Evolutionary conservation across 2,888 invertebrate genomes (phyloP).

Genomic region (Esperia sulphurella): DNA sequence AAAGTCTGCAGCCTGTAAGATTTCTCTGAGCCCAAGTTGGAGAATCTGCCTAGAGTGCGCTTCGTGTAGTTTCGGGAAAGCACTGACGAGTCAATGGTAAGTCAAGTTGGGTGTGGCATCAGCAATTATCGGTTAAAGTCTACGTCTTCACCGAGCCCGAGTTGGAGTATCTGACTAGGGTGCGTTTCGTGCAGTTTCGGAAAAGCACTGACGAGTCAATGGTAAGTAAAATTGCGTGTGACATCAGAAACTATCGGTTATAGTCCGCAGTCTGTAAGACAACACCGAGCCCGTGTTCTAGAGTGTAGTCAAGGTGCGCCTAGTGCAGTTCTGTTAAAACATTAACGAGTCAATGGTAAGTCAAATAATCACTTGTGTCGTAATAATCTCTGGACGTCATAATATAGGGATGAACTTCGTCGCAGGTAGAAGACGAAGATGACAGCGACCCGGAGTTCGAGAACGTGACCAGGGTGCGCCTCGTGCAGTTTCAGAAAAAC

Average conservation of each 20-base stretch:
- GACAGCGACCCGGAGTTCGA: constrained; percentile 50
- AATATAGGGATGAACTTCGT: constrained; percentile 33
- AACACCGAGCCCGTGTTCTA: background rate
- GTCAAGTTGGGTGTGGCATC: constrained; percentile 5
- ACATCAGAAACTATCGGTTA: background rate
- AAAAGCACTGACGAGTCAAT: constrained; percentile 99
- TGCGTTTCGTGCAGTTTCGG: constrained; percentile 99
- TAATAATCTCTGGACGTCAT: too few relatives aligned
- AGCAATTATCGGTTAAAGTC: background rate
- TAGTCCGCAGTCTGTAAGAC: too few relatives aligned
- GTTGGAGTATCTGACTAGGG: constrained; percentile 95
- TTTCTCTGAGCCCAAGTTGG: constrained; percentile 90
- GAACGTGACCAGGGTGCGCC: constrained; percentile 92
- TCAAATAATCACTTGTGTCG: too few relatives aligned
- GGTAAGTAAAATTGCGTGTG: constrained; percentile 78
- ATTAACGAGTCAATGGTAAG: background rate
- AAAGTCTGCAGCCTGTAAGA: constrained; percentile 83
- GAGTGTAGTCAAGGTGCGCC: background rate
- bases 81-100: constrained; percentile 99
- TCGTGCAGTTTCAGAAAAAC: constrained; percentile 97
- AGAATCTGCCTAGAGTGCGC: constrained; percentile 97
- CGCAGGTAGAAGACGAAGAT: constrained; percentile 12
- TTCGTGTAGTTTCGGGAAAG: constrained; percentile 99
- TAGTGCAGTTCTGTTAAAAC: background rate
- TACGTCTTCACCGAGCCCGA: constrained; percentile 84